phyloP scores from a whole-genome alignment of 2,113 vertebrate species.

The Caracal caracal region DNA sequence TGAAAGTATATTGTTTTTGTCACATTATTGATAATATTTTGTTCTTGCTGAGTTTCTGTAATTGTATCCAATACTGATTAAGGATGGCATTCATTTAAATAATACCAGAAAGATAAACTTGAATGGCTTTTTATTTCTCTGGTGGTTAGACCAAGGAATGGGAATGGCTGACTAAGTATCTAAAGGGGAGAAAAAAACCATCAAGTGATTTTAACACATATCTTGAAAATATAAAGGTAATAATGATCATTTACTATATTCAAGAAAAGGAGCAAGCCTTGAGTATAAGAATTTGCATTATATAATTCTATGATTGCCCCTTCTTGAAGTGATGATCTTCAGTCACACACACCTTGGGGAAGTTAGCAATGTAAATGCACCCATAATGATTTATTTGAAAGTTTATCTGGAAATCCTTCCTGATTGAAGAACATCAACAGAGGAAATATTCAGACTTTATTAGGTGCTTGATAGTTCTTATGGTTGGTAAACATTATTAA shows the following conservation, averaged over 20 bases:
- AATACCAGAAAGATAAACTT: not conserved
- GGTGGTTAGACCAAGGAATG: not conserved
- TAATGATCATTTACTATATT: not conserved
- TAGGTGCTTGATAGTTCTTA: not conserved
- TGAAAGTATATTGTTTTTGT: not conserved
- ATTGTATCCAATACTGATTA: not conserved
- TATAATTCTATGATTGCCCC: not conserved
- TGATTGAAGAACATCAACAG: conserved; percentile 23
- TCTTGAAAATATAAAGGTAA: not conserved
- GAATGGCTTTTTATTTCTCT: not conserved
- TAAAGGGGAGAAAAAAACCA: not conserved
- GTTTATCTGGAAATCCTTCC: not conserved
- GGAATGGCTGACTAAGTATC: not conserved
- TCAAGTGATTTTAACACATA: not conserved
- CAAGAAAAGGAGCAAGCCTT: not conserved
- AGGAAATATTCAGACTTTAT: not conserved
- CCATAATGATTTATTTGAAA: not conserved
- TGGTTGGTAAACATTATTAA: not conserved
- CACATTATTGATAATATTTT: not conserved
- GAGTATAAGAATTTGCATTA: not conserved
- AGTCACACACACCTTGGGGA: not conserved
- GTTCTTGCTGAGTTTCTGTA: not conserved
- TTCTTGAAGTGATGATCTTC: not conserved
- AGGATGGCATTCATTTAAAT: not conserved
- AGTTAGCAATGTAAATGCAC: not conserved